Conservation (phyloP, 2,888 invertebrate genomes). For the Cylindroiulus punctatus region DNA sequence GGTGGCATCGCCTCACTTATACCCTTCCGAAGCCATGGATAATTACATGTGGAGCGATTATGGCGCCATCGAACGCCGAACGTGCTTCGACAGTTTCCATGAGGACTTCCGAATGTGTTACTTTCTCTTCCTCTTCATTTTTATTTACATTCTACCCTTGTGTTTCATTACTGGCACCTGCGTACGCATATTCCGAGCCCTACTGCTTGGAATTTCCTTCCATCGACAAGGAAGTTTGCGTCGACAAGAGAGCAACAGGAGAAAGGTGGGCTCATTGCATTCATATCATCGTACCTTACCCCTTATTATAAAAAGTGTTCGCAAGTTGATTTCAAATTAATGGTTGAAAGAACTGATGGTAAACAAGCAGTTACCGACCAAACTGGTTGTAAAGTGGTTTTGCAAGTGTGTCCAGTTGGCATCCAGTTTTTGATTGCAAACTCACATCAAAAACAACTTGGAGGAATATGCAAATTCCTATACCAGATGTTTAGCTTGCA, state of each 20-base stretch:
- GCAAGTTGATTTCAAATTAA: too few relatives aligned
- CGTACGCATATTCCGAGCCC: conserved; percentile 62
- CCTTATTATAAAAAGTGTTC: too few relatives aligned
- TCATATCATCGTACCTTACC: too few relatives aligned
- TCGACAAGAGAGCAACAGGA: conserved; percentile 62
- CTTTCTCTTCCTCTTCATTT: conserved; percentile 66
- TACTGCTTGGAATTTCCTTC: conserved; percentile 62
- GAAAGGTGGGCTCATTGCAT: conserved; percentile 62
- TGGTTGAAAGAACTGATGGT: too few relatives aligned
- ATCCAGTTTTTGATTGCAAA: too few relatives aligned
- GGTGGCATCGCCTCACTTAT: conserved; percentile 63
- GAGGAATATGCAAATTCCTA: too few relatives aligned
- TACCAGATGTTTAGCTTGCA: too few relatives aligned
- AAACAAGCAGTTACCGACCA: too few relatives aligned
- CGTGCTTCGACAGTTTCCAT: conserved; percentile 66
- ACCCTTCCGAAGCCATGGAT: conserved; percentile 61
- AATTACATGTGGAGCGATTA: conserved; percentile 64
- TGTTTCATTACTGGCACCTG: conserved; percentile 64
- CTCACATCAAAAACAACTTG: too few relatives aligned
- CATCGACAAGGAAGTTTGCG: conserved; percentile 61
- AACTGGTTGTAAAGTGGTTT: too few relatives aligned
- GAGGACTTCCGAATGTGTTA: conserved; percentile 65
- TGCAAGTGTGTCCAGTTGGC: too few relatives aligned
- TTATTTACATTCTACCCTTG: conserved; percentile 66
- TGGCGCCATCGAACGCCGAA: conserved; percentile 65